phyloP scores from a whole-genome alignment of 2,888 invertebrate genomes.

The Adelognathus sp. region DNA sequence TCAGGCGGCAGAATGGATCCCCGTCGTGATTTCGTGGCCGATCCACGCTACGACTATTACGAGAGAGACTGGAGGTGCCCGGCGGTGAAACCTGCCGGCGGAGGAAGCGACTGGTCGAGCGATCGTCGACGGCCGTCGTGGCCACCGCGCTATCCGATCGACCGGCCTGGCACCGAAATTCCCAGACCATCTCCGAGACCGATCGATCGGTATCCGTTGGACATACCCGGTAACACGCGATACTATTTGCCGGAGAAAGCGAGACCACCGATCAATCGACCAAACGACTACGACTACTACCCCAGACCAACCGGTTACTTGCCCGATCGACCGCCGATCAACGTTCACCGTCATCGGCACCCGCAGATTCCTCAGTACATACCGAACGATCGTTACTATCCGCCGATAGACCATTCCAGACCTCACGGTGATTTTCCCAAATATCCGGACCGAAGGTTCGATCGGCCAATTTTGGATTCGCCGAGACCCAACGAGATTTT shows the following conservation, averaged over 20 bases:
- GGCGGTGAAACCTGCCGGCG: slow-evolving; percentile 11
- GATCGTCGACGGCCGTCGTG: neutral
- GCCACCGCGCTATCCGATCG: slow-evolving; percentile 3
- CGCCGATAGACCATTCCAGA: neutral
- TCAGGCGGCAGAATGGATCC: slow-evolving; percentile 86
- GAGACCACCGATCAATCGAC: slow-evolving; percentile 62
- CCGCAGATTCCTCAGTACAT: slow-evolving; percentile 22
- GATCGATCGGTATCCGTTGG: slow-evolving; percentile 40
- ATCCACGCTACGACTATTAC: slow-evolving; percentile 90
- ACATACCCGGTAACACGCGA: neutral
- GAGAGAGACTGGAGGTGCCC: slow-evolving; percentile 88
- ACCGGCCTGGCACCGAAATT: slow-evolving; percentile 42
- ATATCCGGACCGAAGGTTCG: slow-evolving; percentile 60
- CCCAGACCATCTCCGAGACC: slow-evolving; percentile 38
- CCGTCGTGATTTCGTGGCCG: slow-evolving; percentile 85
- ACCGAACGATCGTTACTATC: slow-evolving; percentile 7
- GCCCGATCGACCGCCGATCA: slow-evolving; percentile 9
- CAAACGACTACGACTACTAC: slow-evolving; percentile 47
- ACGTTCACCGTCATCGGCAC: slow-evolving; percentile 29
- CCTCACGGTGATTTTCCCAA: slow-evolving; percentile 44
- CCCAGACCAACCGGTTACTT: neutral
- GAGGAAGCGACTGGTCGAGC: slow-evolving; percentile 8
- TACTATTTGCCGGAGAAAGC: slow-evolving; percentile 38
- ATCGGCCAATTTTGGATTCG: slow-evolving; percentile 35
- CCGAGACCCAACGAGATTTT: slow-evolving; percentile 30